Percentiles rank a stretch among this genome's conserved stretches.
Conservation (phyloP, 2,113 vertebrate species). For the Toxotes jaculatrix region DNA sequence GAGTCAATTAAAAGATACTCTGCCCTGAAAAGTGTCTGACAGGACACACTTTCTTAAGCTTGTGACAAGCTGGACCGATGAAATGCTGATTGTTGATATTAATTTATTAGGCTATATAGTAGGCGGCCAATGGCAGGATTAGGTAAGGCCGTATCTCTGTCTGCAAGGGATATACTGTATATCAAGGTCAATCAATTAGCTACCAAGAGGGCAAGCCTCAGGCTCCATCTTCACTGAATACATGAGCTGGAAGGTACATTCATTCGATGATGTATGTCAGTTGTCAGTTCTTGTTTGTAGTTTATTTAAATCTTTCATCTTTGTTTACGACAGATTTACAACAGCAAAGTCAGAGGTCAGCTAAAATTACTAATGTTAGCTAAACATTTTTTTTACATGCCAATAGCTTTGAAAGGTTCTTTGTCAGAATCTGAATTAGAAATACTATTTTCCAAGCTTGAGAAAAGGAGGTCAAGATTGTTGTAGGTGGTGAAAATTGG, state of each 20-base stretch:
- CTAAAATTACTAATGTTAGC: background rate
- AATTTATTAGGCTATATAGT: background rate
- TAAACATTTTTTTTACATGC: background rate
- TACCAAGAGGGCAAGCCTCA: background rate
- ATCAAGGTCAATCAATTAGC: background rate
- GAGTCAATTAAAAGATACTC: background rate
- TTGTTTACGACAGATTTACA: background rate
- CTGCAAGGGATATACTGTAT: background rate
- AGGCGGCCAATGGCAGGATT: background rate
- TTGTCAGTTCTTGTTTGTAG: background rate
- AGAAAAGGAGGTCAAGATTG: background rate
- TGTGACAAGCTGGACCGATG: background rate
- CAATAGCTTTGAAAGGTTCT: no score
- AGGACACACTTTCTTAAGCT: background rate
- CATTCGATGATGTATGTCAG: background rate
- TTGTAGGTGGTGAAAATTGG: background rate
- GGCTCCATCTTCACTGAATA: background rate
- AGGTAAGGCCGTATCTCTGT: background rate
- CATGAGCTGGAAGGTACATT: background rate
- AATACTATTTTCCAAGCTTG: background rate
- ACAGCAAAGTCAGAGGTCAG: background rate
- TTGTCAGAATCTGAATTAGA: background rate
- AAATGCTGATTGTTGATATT: background rate
- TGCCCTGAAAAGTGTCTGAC: background rate
- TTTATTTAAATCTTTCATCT: background rate